Percentiles rank a stretch among this genome's conserved stretches.
These are phyloP conservation scores for Xylophagus ater DNA, from an alignment of 2,888 invertebrate species.

Conservation along the genomic window DNA sequence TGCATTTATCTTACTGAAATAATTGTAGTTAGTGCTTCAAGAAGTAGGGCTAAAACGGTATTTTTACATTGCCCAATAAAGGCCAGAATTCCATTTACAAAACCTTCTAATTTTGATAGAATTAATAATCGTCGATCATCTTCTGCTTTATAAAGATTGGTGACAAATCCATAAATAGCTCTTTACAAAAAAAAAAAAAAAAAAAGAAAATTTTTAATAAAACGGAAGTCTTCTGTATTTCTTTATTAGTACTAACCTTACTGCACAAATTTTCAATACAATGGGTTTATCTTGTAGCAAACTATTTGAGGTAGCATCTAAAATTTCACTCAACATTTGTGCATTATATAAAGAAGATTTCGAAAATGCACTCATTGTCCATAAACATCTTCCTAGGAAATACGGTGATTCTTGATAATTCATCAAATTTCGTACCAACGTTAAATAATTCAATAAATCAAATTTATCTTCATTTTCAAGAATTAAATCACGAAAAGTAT, in stretches of 20 bases:
- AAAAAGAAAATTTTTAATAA: too few relatives aligned
- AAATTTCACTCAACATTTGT: conserved; percentile 33
- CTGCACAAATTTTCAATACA: conserved; percentile 32
- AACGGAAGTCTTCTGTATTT: too few relatives aligned
- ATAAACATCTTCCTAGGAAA: conserved; percentile 34
- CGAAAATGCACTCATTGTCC: conserved; percentile 36
- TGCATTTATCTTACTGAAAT: conserved; percentile 36
- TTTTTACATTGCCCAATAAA: conserved; percentile 42
- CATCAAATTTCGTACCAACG: conserved; percentile 32
- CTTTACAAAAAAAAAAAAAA: too few relatives aligned
- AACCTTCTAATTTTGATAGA: conserved; percentile 43
- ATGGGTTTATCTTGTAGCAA: conserved; percentile 32
- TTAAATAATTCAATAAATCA: conserved; percentile 35
- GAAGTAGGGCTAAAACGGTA: conserved; percentile 42
- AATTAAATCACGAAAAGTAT: conserved; percentile 41
- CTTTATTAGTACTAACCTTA: conserved; percentile 25
- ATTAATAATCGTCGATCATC: conserved; percentile 36
- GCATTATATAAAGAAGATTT: conserved; percentile 34
- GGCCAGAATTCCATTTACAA: conserved; percentile 41
- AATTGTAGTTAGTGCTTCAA: conserved; percentile 44
- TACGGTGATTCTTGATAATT: conserved; percentile 32
- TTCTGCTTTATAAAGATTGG: conserved; percentile 40
- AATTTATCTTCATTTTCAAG: conserved; percentile 33
- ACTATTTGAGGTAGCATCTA: conserved; percentile 31
- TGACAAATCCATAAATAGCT: conserved; percentile 35